These are phyloP conservation scores for Trichopria drosophilae DNA, from an alignment of 2,888 invertebrate genomes.

Conservation along the genomic window DNA sequence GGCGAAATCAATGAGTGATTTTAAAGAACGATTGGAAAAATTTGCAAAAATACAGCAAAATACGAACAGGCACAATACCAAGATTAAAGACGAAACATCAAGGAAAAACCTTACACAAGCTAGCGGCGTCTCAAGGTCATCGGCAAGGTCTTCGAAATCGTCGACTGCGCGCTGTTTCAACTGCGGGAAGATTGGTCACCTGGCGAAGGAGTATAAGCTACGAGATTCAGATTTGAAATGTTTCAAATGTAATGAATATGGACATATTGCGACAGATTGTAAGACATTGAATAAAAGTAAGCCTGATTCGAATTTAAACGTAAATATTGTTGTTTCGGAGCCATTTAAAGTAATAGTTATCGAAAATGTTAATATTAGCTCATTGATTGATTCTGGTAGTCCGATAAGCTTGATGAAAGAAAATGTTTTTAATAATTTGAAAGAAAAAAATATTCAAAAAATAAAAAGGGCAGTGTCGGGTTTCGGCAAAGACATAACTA, in stretches of 20 bases:
- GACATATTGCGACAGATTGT: constrained; percentile 41
- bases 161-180: constrained; percentile 6
- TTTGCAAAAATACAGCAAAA: constrained; percentile 9
- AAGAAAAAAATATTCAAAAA: background rate
- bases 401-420: constrained; percentile 13
- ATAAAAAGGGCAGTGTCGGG: background rate
- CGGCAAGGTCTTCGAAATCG: too few species aligned
- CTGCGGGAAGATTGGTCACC: constrained; percentile 8
- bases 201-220: constrained; percentile 8
- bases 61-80: too few species aligned
- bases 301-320: background rate
- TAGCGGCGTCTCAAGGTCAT: too few species aligned
- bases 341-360: constrained; percentile 3
- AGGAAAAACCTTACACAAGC: too few species aligned
- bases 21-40: constrained; percentile 9
- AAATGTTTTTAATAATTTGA: constrained; percentile 3
- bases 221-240: constrained; percentile 41
- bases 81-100: too few species aligned
- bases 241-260: too few species aligned
- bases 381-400: constrained; percentile 11
- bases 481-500: constrained; percentile 11
- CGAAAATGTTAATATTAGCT: constrained; percentile 3
- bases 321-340: constrained; percentile 5
- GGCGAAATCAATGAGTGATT: constrained; percentile 6
- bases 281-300: constrained; percentile 16